Percentiles rank a stretch among this genome's conserved stretches.
Conservation (phyloP, 2,797 vertebrate genomes). For the Pangasius larnaudii region DNA sequence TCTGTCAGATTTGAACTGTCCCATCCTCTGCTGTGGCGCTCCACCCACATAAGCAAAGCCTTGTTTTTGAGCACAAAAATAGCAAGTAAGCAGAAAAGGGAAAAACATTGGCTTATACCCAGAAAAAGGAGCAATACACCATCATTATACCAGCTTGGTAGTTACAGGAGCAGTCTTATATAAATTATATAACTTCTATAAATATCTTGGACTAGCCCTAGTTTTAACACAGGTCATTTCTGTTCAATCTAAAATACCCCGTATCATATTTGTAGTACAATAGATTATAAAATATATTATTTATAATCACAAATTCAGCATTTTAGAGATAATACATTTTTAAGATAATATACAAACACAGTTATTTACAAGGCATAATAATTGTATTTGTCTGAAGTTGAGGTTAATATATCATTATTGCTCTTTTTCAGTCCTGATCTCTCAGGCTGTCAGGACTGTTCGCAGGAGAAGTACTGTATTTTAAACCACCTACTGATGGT, state of each 20-base stretch:
- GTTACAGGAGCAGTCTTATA: background rate
- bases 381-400: background rate
- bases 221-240: background rate
- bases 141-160: background rate
- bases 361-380: background rate
- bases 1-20: background rate
- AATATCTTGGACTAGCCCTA: background rate
- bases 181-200: background rate
- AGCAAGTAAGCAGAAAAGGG: background rate
- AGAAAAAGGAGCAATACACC: background rate
- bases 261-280: background rate
- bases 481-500: slow-evolving; percentile 38
- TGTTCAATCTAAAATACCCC: background rate
- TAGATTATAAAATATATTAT: background rate
- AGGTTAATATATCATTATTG: slow-evolving; percentile 13
- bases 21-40: background rate
- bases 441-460: slow-evolving; percentile 40
- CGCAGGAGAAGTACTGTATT: slow-evolving; percentile 45
- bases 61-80: slow-evolving; percentile 2
- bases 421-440: slow-evolving; percentile 57
- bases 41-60: background rate
- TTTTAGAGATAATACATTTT: background rate
- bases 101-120: background rate
- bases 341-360: background rate
- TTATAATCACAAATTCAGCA: background rate